A percentile compares a stretch with the other conserved stretches of the same genome.
Conservation (phyloP, 2,888 invertebrate genomes). For the Pseudococcus longispinus region DNA sequence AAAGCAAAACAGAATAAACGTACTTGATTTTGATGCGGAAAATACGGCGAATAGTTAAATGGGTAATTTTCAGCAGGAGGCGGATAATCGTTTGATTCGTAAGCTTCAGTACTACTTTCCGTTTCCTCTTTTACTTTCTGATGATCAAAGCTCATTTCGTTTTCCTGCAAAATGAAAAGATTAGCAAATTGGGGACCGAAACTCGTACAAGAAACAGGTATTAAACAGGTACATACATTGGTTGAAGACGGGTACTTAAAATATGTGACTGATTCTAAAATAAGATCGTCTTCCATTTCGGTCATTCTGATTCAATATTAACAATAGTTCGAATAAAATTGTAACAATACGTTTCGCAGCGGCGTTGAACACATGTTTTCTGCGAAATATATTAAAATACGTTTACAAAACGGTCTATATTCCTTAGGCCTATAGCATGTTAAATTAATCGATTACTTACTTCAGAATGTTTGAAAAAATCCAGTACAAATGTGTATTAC, state of each 20-base stretch:
- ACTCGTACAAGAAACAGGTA: not conserved
- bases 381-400: not conserved
- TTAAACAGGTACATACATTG: conserved; percentile 7
- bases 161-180: conserved; percentile 42
- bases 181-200: not conserved
- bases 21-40: conserved; percentile 49
- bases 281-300: conserved; percentile 55
- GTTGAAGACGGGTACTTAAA: conserved; percentile 53
- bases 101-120: conserved; percentile 11
- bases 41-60: conserved; percentile 52
- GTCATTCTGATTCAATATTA: conserved; percentile 41
- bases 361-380: conserved; percentile 36
- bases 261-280: conserved; percentile 55
- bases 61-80: conserved; percentile 47
- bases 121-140: conserved; percentile 50
- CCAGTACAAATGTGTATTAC: not conserved
- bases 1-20: not conserved
- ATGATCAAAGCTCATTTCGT: conserved; percentile 46
- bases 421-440: conserved; percentile 35
- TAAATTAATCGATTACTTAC: conserved; percentile 54
- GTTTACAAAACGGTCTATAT: conserved; percentile 14
- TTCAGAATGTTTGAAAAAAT: conserved; percentile 45
- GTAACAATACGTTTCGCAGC: not conserved
- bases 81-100: conserved; percentile 36
- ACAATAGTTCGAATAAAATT: not conserved